Evolutionary conservation across 2,797 vertebrate genomes (phyloP), one percentile per base, ranked within the genome.

Genomic region (Labroides dimidiatus): DNA sequence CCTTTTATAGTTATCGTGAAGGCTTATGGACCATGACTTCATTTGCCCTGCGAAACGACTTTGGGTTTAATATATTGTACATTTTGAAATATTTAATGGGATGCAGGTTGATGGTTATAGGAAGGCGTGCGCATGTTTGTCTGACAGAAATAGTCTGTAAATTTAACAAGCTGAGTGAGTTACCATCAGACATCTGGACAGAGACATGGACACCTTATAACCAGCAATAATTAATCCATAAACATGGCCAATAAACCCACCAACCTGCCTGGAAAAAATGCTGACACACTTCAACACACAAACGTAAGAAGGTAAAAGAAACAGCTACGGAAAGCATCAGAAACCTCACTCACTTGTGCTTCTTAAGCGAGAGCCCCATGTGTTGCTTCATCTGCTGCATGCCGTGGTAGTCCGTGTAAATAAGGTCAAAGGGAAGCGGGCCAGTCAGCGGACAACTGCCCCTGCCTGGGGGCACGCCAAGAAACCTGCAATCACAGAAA

Each of bases 321-420:
- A 56, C 27, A 70, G 49, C 56, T 2, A 16, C 23, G 23, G 39
- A 72, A 15, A 69, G 36, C 51, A 10, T 54, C 36, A 48, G 30
- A 1, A 10, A 42, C n/a, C 36, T 0, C n/a, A 91, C 96, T 95
- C 37, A 99, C 97, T 96, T 97, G 94, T 99, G 96, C 88, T 95
- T 97, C 90, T 92, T 96, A 72, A 99, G 96, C 65, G 98, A 99
- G 44, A 99, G 95, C 10, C 98, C 98, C 97, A 99, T 99, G 92
- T 99, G 95, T 76, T 97, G 97, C 78, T 96, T 98, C 97, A 99
- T 98, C 93, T 99, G 98, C 86, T 98, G 96, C 62, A 99, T 89
- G 63, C 98, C 98, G 0, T 99, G 98, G 90, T 99, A 99, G 93
- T 99, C 98, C 0, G 98, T 99, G 89, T 99, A 99, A 85, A 99